These are phyloP conservation scores for Hippocampus mohnikei DNA, from an alignment of 2,113 vertebrate species.

Conservation along the genomic window DNA sequence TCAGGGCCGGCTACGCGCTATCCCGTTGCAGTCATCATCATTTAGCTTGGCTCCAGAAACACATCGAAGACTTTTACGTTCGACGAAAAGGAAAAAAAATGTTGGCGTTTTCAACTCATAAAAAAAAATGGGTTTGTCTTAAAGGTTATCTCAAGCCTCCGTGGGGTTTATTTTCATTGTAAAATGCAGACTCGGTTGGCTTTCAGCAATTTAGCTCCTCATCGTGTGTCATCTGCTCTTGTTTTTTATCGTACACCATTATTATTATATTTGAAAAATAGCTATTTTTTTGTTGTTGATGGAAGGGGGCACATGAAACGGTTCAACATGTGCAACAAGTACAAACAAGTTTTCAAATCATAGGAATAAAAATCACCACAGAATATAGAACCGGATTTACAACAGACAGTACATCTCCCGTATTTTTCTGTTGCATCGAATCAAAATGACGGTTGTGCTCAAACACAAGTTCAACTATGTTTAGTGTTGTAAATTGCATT, in stretches of 20 bases:
- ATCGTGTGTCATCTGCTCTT: slow-evolving; percentile 13
- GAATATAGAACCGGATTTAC: no score
- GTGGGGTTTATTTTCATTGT: neutral
- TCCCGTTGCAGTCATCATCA: slow-evolving; percentile 45
- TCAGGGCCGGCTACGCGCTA: slow-evolving; percentile 32
- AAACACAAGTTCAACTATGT: no score
- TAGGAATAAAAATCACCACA: no score
- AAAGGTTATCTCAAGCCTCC: neutral
- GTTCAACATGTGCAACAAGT: no score
- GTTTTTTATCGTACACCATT: slow-evolving; percentile 11
- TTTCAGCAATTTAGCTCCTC: slow-evolving; percentile 4
- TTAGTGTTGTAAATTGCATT: no score
- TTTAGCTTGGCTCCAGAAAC: slow-evolving; percentile 44
- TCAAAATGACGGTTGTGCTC: no score
- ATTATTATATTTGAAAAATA: neutral
- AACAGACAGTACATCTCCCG: no score
- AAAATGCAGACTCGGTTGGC: slow-evolving; percentile 1
- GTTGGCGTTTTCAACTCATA: neutral
- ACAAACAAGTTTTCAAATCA: no score
- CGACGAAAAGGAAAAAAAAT: neutral
- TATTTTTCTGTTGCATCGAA: no score
- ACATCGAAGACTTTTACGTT: slow-evolving; percentile 10
- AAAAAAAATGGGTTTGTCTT: neutral
- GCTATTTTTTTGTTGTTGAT: neutral
- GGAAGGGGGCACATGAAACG: no score